Base-by-base conservation (phyloP, 2,797 vertebrate genomes). In the Pipistrellus pygmaeus region DNA sequence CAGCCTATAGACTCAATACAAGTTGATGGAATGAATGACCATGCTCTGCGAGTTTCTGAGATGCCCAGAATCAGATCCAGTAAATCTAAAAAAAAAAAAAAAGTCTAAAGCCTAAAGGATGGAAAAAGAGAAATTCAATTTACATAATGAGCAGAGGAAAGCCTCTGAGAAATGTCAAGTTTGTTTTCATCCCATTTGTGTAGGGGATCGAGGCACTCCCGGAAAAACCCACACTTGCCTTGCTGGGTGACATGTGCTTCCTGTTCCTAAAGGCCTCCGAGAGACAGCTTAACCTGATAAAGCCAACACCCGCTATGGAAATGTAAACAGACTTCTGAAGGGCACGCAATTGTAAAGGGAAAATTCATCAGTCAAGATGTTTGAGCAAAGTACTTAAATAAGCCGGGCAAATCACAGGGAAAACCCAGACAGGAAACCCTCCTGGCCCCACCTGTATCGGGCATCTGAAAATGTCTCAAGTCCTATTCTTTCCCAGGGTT, bases 321-420 rank as follows among this genome's bases (percentile, higher is more conserved):
- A 93, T 68, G 71, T 73, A 95, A 96, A 95, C 81, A 90, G 94
- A 80, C 81, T 85, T 82, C 72, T 69, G 93, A 95, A 97, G 90
- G 95, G 64, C 81, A 90, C 17, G 62, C 35, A 38, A 51, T 4
- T 15, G 27, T 68, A 78, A 90, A n/a, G 35, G 87, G 80, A 48
- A 91, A 87, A 91, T 82, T 91, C 93, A 90, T 90, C 44, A 85
- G 76, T 72, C 83, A 95, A 95, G 89, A 87, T 55, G 46, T 91
- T 68, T 78, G 81, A 93, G 84, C 38, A 75, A 95, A 87, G 68
- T 20, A 38, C 60, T 82, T 89, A 72, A 94, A 23, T 21, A 80
- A 88, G 46, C 38, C n/a, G 41, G 48, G 51, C 41, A 32, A 73
- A 92, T 80, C 44, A 85, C 84, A 78, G 0, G 57, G 85, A 90